Base-by-base conservation (phyloP, 2,888 invertebrate genomes). In the Atrina japonica region DNA sequence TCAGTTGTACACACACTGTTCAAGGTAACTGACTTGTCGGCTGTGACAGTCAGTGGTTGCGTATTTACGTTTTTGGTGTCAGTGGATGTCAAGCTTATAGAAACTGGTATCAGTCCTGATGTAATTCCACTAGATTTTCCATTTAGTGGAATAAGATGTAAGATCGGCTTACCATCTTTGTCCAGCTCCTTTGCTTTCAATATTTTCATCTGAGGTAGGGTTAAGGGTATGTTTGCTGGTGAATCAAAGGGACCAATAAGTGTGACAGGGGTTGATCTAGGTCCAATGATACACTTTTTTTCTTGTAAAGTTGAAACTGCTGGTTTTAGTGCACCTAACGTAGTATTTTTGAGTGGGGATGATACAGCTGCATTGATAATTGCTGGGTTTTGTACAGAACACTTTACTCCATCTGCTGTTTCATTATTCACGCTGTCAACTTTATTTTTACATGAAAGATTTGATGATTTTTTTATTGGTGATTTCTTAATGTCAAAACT, bases 201-300 rank as follows among this genome's bases (percentile, higher is more conserved):
- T 11, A 63, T 40, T 35, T 63, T 63, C 50, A 63, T 50, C 35
- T 49, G 49, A 1, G 61, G 50, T 14, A 50, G 50, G 14, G 30
- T 30, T 21, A 41, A 43, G 7, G 61, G 61, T 16, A 63, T 50
- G n/a, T 40, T 63, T 5, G 50, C 29, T 30, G 61, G 49, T 14
- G 61, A 50, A 23, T 49, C 50, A 49, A 63, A 63, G 25, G 61
- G 61, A 7, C 61, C 61, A 21, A 50, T 29, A 14, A 63, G 30
- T 11, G 61, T 63, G 16, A 63, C 61, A 6, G 61, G 61, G 45
- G 59, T 27, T 23, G 59, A 59, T n/a, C 27, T 59, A 18, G 59
- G 45, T 25, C 45, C 59, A 23, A 59, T 23, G 16, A 59, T 27
- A 25, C 50, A 63, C 3, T 23, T 23, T 23, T 63, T 50, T 21